Evolutionary conservation across 1,140 invertebrate genomes (phyloP).

Genomic region (Pissodes strobi): DNA sequence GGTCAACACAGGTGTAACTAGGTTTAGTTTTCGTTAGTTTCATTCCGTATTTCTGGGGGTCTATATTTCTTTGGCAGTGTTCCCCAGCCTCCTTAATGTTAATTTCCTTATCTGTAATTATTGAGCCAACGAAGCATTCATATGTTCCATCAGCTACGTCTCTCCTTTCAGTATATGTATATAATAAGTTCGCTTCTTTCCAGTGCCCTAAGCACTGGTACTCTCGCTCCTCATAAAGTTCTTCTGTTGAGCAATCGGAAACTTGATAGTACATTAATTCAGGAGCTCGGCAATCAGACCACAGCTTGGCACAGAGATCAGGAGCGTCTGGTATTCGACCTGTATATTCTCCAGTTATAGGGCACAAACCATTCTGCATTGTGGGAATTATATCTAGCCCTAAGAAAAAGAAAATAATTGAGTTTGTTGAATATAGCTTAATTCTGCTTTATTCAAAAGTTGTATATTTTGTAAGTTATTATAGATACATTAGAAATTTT

Average conservation of each 20-base stretch:
- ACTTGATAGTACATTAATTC: slow-evolving; percentile 77
- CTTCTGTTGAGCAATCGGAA: slow-evolving; percentile 64
- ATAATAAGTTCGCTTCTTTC: slow-evolving; percentile 69
- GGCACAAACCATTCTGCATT: slow-evolving; percentile 61
- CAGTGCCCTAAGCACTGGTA: slow-evolving; percentile 74
- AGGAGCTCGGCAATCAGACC: slow-evolving; percentile 70
- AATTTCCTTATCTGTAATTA: slow-evolving; percentile 65
- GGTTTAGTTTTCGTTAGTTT: slow-evolving; percentile 57
- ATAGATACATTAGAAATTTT: no score
- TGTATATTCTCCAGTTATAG: slow-evolving; percentile 71
- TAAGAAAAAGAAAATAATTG: no score
- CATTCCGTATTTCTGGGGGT: slow-evolving; percentile 69
- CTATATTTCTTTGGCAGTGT: slow-evolving; percentile 68
- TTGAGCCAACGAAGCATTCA: slow-evolving; percentile 74
- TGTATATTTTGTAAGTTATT: no score
- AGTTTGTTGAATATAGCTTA: no score
- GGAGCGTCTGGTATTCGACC: slow-evolving; percentile 69
- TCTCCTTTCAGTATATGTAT: slow-evolving; percentile 71
- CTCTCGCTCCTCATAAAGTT: slow-evolving; percentile 72
- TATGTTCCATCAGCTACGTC: slow-evolving; percentile 65
- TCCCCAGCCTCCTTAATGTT: slow-evolving; percentile 71
- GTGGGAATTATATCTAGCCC: slow-evolving; percentile 56
- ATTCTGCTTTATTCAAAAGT: no score
- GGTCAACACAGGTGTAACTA: slow-evolving; percentile 35
- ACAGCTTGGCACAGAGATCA: slow-evolving; percentile 71